A percentile compares a stretch with the other conserved stretches of the same genome.
Conservation (phyloP, 2,113 vertebrate species). For the Phalacrocorax brasilianus region DNA sequence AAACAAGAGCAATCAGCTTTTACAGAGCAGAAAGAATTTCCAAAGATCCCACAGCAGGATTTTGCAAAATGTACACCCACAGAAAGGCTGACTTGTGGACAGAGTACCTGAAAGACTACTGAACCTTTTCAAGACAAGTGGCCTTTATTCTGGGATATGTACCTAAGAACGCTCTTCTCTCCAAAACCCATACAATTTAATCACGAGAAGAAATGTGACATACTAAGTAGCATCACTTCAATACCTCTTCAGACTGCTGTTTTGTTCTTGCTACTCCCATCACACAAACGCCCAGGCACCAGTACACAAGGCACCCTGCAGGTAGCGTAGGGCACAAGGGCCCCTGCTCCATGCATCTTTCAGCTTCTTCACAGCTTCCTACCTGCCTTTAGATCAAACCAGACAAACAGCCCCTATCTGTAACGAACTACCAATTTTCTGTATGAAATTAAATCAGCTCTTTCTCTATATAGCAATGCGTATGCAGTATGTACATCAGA, state of each 20-base stretch:
- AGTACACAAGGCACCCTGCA: rapidly evolving
- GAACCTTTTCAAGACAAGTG: background rate
- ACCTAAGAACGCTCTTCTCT: background rate
- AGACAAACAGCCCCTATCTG: background rate
- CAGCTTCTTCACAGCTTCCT: background rate
- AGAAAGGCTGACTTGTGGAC: background rate
- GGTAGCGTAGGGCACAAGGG: rapidly evolving
- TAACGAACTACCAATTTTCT: background rate
- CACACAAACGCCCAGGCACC: background rate
- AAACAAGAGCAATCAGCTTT: background rate
- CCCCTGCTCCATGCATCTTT: background rate
- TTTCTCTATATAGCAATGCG: background rate
- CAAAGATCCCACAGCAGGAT: background rate
- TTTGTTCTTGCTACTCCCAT: background rate
- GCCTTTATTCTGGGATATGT: background rate
- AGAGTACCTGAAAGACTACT: background rate
- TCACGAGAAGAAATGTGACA: background rate
- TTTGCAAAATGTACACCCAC: background rate
- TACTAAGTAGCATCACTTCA: background rate
- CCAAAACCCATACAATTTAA: background rate
- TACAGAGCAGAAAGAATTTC: background rate
- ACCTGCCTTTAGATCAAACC: background rate
- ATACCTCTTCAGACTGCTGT: background rate
- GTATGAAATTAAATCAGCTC: background rate
- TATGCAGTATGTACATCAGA: background rate